Evolutionary conservation across 1,140 invertebrate species (phyloP), one percentile per base, ranked within the genome.

Genomic region (Samia ricini): DNA sequence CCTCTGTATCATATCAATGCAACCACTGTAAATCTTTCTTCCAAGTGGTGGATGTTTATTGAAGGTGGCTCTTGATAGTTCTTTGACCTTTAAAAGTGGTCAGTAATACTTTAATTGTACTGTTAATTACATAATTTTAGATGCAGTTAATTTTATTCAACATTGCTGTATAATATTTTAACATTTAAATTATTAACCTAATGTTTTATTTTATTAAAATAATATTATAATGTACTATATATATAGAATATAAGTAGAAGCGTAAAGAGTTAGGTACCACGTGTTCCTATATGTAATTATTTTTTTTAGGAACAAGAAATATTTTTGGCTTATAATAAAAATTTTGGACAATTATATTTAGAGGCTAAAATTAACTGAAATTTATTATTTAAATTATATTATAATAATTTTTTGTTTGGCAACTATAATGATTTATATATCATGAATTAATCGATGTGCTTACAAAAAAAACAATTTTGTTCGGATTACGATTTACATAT

Each of bases 331-430:
- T 42, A 42, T 42, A 15, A n/a, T n/a, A n/a, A n/a, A 15, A 42
- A 10, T 42, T 42, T 15, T 42, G 33, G 33, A 42, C 33, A 42
- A 42, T 15, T 42, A 58, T 64, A 29, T 49, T 60, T 58, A 69
- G 71, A 69, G 71, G 71, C 71, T 72, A 69, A 69, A 66, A 63
- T 68, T 55, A 60, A 61, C 58, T 68, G 19, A 64, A 63, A 56
- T 48, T 61, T 55, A 52, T 60, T 36, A 36, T 57, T 24, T 29
- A 23, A 64, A 42, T 15, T 42, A 3, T 42, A 15, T 42, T 42
- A 42, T 42, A 42, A 42, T 15, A 42, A 42, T 8, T 42, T 15
- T 42, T 12, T 42, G 12, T 42, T 42, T 15, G 33, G 33, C 33
- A 42, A 42, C 10, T 42, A 12, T 42, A 1, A 42, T 42, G 12